phyloP scores from a whole-genome alignment of 2,113 vertebrate genomes.

The Plectropomus leopardus region DNA sequence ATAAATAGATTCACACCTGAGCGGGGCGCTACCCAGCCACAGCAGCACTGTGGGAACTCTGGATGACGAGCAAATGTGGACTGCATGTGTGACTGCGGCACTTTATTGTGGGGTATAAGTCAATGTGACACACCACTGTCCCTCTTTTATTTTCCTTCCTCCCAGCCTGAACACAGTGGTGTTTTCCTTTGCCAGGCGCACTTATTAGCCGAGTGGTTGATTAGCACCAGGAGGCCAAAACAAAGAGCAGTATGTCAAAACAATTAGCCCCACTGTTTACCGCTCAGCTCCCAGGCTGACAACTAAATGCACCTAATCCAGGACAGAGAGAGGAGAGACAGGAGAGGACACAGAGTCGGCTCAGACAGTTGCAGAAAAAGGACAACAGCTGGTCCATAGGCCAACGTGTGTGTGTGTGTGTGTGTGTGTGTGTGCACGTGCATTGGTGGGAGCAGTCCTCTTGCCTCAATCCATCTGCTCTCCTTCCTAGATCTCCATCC shows the following conservation, averaged over 20 bases:
- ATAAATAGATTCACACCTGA: conserved; percentile 99
- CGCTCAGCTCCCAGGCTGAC: conserved; percentile 76
- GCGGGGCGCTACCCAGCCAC: conserved; percentile 85
- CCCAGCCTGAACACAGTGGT: conserved; percentile 45
- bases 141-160: conserved; percentile 7
- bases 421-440: conserved; percentile 24
- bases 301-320: conserved; percentile 75
- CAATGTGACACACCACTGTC: neutral
- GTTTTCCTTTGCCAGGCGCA: conserved; percentile 65
- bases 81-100: conserved; percentile 24
- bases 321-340: conserved; percentile 38
- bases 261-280: conserved; percentile 86
- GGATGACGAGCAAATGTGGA: conserved; percentile 39
- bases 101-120: conserved; percentile 11
- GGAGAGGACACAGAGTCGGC: conserved; percentile 39
- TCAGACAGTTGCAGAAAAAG: conserved; percentile 56
- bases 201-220: conserved; percentile 79
- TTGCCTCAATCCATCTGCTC: conserved; percentile 76
- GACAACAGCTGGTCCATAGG: conserved; percentile 78
- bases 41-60: conserved; percentile 68
- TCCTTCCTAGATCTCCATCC: conserved; percentile 59
- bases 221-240: conserved; percentile 84
- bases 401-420: conserved; percentile 29
- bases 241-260: conserved; percentile 85
- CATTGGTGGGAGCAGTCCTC: conserved; percentile 49